phyloP scores from a whole-genome alignment of 2,113 vertebrate species.

The Ophthalmolycus amberensis region DNA sequence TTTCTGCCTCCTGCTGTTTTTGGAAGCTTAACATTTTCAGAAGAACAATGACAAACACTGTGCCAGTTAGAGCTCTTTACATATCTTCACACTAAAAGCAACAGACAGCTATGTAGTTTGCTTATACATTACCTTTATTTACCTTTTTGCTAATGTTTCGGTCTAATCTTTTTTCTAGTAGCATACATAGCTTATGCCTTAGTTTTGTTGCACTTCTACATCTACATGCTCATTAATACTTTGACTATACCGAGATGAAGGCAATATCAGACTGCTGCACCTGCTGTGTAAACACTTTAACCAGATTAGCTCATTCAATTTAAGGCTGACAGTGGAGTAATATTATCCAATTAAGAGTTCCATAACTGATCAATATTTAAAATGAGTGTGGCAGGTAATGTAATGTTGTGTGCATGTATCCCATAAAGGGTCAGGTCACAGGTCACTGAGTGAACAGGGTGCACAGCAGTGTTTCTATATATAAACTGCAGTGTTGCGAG shows the following conservation, averaged over 20 bases:
- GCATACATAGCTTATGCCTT: not conserved
- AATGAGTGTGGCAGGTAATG: not conserved
- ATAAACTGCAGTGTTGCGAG: not conserved
- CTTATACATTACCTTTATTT: not conserved
- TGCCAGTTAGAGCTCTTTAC: not conserved
- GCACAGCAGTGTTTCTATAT: not conserved
- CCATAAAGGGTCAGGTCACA: not conserved
- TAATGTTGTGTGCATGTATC: not conserved
- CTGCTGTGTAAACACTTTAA: constrained; percentile 2
- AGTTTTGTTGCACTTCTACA: not conserved
- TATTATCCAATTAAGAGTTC: not conserved
- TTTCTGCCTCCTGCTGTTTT: constrained; percentile 23
- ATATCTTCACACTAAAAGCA: not conserved
- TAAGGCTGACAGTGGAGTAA: not conserved
- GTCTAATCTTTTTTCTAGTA: not conserved
- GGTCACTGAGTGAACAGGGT: not conserved
- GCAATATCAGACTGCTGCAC: not conserved
- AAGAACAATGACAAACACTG: not conserved
- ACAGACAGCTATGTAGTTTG: not conserved
- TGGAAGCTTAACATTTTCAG: constrained; percentile 14
- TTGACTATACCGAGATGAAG: not conserved
- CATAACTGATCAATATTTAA: constrained; percentile 2
- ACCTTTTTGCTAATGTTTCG: not conserved
- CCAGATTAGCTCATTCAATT: not conserved
- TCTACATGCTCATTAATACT: not conserved